Conservation (phyloP, 2,797 vertebrate genomes). For the Chelonia mydas region DNA sequence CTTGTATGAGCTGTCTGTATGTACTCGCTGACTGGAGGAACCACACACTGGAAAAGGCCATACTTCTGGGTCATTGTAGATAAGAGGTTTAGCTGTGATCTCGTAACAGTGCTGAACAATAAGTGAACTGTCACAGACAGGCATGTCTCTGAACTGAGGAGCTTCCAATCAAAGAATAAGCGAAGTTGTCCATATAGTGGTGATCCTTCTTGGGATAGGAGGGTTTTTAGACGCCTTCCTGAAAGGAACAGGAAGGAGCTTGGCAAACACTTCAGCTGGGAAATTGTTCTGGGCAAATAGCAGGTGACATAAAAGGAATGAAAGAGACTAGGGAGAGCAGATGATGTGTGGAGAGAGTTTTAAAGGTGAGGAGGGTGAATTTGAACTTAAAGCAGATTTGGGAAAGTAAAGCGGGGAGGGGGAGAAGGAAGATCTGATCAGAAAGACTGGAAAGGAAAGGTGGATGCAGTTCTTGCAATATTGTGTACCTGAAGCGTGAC, state of each 20-base stretch:
- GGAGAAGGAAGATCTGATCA: neutral
- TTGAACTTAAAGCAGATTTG: neutral
- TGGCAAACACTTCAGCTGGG: neutral
- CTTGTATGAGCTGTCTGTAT: neutral
- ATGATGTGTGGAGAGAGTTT: rapidly evolving
- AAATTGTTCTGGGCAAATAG: neutral
- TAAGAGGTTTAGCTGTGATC: neutral
- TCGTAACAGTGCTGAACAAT: neutral
- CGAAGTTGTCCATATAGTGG: neutral
- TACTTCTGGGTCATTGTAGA: neutral
- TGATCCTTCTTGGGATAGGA: neutral
- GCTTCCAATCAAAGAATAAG: neutral
- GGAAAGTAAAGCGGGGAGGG: neutral
- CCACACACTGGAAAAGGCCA: rapidly evolving
- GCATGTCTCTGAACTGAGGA: neutral
- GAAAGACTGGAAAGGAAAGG: neutral
- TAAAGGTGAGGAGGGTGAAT: rapidly evolving
- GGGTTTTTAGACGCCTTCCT: neutral
- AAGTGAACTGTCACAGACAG: neutral
- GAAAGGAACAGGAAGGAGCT: neutral
- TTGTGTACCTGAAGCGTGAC: neutral
- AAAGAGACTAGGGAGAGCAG: neutral
- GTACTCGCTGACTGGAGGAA: neutral
- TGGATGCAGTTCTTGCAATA: neutral
- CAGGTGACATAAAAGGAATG: neutral